Conservation (phyloP, 1,140 invertebrate genomes). For the Sinella curviseta region DNA sequence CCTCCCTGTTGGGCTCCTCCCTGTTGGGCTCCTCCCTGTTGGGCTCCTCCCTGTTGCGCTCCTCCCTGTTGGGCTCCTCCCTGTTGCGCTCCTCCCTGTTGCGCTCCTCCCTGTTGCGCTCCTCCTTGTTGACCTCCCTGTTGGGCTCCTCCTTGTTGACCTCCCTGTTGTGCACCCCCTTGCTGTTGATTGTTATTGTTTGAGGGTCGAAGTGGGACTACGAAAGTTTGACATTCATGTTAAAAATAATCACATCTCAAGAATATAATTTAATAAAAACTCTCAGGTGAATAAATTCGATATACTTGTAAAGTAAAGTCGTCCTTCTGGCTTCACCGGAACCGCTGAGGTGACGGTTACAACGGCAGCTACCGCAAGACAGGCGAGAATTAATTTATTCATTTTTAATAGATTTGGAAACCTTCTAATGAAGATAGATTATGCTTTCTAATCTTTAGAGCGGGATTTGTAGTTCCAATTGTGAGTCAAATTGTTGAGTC, state of each 20-base stretch:
- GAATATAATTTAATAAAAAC: not conserved
- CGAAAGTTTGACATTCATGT: not conserved
- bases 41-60: not conserved
- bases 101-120: not conserved
- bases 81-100: not conserved
- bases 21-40: not conserved
- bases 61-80: not conserved
- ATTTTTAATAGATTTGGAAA: not conserved
- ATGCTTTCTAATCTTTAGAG: no score
- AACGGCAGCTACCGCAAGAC: not conserved
- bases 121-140: not conserved
- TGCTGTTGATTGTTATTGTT: not conserved
- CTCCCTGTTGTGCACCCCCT: not conserved
- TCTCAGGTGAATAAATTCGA: not conserved
- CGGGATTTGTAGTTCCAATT: no score
- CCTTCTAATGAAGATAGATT: not conserved
- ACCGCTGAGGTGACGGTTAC: not conserved
- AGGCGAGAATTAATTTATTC: not conserved
- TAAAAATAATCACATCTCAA: not conserved
- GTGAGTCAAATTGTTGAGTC: not conserved
- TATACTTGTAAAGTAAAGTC: not conserved
- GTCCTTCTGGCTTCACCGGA: not conserved
- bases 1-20: not conserved
- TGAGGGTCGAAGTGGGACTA: not conserved
- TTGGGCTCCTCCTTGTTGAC: not conserved